These are phyloP conservation scores for Oeneis ivallda DNA, from an alignment of 2,888 invertebrate species.

Conservation along the genomic window DNA sequence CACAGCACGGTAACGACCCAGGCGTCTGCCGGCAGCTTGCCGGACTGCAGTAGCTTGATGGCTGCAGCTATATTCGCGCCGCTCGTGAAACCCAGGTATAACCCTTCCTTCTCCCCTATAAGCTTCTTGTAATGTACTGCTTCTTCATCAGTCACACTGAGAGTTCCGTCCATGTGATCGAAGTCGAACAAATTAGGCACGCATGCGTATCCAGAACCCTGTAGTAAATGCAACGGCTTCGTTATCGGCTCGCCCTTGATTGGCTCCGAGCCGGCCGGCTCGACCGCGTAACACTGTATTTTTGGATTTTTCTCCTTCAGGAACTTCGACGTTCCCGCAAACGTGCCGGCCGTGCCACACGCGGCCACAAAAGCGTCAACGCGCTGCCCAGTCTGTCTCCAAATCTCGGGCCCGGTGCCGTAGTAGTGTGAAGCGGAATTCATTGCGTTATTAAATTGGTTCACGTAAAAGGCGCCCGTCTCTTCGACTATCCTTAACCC, in stretches of 20 bases:
- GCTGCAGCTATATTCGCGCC: conserved; percentile 74
- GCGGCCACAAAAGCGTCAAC: conserved; percentile 71
- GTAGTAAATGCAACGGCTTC: conserved; percentile 71
- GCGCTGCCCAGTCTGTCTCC: conserved; percentile 70
- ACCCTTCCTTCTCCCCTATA: conserved; percentile 68
- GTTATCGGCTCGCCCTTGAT: conserved; percentile 67
- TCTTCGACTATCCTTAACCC: conserved; percentile 59
- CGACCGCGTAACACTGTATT: conserved; percentile 64
- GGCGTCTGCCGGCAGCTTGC: conserved; percentile 61
- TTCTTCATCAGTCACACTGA: conserved; percentile 69
- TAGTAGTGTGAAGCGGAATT: conserved; percentile 65
- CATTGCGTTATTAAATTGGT: conserved; percentile 65
- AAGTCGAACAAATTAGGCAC: conserved; percentile 66
- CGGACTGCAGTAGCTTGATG: conserved; percentile 65
- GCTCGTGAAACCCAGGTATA: conserved; percentile 74
- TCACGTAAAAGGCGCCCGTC: conserved; percentile 66
- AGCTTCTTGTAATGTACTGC: conserved; percentile 59
- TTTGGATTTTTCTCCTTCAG: conserved; percentile 68
- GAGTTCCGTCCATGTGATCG: conserved; percentile 66
- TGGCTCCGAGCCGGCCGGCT: conserved; percentile 68
- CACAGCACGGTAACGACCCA: conserved; percentile 71
- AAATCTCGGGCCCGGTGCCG: conserved; percentile 75
- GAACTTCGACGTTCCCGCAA: conserved; percentile 65
- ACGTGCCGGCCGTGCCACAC: conserved; percentile 72
- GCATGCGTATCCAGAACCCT: conserved; percentile 74